Percentiles rank a stretch among this genome's conserved stretches.
phyloP scores from a whole-genome alignment of 2,888 invertebrate species.

The Meliscaeva auricollis region DNA sequence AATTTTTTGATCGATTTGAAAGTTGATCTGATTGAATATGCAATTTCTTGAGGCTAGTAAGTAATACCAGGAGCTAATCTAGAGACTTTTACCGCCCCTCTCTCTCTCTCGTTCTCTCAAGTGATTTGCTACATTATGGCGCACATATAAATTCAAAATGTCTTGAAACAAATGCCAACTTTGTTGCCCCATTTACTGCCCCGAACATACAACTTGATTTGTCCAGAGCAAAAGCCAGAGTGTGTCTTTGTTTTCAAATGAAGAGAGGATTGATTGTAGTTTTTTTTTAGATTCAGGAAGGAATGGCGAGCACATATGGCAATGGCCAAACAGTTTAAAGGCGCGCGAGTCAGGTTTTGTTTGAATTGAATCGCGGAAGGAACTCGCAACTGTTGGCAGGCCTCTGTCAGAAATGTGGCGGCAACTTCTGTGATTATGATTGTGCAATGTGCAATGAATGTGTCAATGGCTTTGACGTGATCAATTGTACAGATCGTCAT shows the following conservation, averaged over 20 bases:
- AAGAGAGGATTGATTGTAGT: background rate
- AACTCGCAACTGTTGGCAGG: constrained; percentile 38
- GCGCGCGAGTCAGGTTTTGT: constrained; percentile 20
- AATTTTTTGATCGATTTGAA: constrained; percentile 56
- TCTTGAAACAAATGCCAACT: constrained; percentile 19
- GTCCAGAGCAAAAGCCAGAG: constrained; percentile 1
- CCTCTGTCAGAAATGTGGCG: constrained; percentile 32
- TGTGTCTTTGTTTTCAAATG: background rate
- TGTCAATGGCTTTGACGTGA: constrained; percentile 75
- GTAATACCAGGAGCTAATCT: constrained; percentile 63
- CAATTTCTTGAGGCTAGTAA: constrained; percentile 46
- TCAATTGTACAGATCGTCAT: constrained; percentile 62
- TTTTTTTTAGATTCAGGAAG: constrained; percentile 21
- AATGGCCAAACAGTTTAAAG: background rate
- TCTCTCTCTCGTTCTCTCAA: no score
- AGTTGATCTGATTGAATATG: constrained; percentile 51
- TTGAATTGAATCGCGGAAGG: constrained; percentile 66
- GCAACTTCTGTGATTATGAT: constrained; percentile 69
- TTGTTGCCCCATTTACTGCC: constrained; percentile 33
- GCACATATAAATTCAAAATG: no score
- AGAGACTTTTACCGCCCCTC: no score
- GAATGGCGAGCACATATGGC: constrained; percentile 7
- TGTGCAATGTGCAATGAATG: constrained; percentile 73
- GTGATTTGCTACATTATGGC: no score
- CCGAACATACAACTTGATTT: constrained; percentile 31